Conservation (phyloP, 2,797 vertebrate genomes). For the Lateolabrax maculatus region DNA sequence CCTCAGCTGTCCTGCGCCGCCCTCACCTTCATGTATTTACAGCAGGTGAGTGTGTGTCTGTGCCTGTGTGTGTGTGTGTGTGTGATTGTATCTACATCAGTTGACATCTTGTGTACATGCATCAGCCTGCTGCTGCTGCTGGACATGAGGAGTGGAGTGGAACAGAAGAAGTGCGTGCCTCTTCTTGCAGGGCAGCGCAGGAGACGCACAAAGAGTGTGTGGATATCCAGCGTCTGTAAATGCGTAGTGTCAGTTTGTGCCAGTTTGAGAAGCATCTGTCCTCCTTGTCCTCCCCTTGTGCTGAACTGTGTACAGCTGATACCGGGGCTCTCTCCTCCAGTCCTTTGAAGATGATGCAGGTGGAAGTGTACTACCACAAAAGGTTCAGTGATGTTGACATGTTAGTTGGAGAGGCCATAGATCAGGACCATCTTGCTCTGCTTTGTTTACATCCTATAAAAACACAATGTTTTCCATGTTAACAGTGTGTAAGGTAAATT, state of each 20-base stretch:
- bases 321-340: neutral
- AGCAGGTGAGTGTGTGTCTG: slow-evolving; percentile 85
- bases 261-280: slow-evolving; percentile 23
- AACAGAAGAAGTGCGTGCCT: slow-evolving; percentile 13
- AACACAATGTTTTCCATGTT: neutral
- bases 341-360: slow-evolving; percentile 11
- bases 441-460: neutral
- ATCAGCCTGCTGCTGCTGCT: slow-evolving; percentile 13
- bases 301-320: slow-evolving; percentile 11
- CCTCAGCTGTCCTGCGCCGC: slow-evolving; percentile 97
- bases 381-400: slow-evolving; percentile 9
- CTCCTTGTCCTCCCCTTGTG: slow-evolving; percentile 6
- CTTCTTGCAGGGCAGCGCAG: neutral
- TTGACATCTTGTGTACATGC: slow-evolving; percentile 18
- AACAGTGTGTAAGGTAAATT: neutral
- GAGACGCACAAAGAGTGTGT: neutral
- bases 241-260: slow-evolving; percentile 16
- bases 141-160: slow-evolving; percentile 26
- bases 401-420: neutral
- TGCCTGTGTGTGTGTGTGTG: slow-evolving; percentile 11
- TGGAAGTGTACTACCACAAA: neutral
- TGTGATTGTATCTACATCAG: neutral
- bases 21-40: slow-evolving; percentile 99
- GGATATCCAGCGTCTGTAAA: neutral
- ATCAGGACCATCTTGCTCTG: neutral